Evolutionary conservation across 1,140 invertebrate genomes (phyloP).

Genomic region (Philotrypesis tridentata): DNA sequence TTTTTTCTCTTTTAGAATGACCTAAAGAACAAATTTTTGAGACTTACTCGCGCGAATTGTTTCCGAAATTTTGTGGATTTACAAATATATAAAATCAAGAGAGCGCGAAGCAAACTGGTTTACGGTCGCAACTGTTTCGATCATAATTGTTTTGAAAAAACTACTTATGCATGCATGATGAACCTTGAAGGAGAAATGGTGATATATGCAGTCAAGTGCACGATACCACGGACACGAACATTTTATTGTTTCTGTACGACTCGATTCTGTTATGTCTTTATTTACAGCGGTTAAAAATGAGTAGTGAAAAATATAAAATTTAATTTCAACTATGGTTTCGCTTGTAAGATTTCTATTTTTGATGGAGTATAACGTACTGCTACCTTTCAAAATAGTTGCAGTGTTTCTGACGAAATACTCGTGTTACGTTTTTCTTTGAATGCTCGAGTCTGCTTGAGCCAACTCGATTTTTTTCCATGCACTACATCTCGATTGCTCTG

Average conservation of each 20-base stretch:
- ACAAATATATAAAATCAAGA: not conserved
- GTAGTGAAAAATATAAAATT: too few relatives aligned
- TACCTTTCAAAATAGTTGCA: not conserved
- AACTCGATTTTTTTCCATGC: too few relatives aligned
- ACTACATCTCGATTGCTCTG: not conserved
- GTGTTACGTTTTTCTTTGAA: not conserved
- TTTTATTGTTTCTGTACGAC: not conserved
- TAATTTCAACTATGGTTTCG: too few relatives aligned
- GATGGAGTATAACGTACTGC: too few relatives aligned
- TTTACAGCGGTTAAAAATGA: not conserved
- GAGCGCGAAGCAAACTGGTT: not conserved
- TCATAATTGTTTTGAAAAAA: not conserved
- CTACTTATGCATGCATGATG: constrained; percentile 2
- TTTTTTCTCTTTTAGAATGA: too few relatives aligned
- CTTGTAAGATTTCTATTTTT: not conserved
- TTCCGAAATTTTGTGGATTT: too few relatives aligned
- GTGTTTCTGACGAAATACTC: not conserved
- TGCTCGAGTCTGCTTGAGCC: too few relatives aligned
- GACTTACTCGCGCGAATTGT: too few relatives aligned
- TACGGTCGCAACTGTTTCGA: not conserved
- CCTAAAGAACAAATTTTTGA: too few relatives aligned
- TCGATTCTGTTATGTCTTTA: not conserved
- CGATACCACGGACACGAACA: too few relatives aligned
- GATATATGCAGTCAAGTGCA: too few relatives aligned
- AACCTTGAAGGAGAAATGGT: too few relatives aligned